Conservation (phyloP, 1,140 invertebrate species). For the Manduca sexta region DNA sequence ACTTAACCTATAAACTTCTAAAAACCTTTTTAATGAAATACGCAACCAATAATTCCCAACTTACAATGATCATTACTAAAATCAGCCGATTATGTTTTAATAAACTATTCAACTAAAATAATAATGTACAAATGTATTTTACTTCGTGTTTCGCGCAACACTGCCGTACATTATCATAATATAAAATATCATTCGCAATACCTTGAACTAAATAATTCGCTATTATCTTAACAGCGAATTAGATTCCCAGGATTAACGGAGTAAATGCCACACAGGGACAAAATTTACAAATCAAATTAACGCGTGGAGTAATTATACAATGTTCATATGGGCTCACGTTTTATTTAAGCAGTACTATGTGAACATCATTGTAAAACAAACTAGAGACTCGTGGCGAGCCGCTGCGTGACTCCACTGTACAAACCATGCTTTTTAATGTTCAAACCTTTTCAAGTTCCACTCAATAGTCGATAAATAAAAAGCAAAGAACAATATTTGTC, state of each 20-base stretch:
- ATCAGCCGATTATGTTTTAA: no score
- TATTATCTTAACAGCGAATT: background rate
- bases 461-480: constrained; percentile 2
- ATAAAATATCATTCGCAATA: no score
- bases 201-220: no score
- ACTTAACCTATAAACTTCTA: no score
- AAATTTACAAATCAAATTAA: constrained; percentile 3
- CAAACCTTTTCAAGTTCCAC: background rate
- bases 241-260: background rate
- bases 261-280: background rate
- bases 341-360: constrained; percentile 8
- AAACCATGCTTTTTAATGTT: constrained; percentile 1
- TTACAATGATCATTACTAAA: no score
- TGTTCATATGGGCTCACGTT: constrained; percentile 2
- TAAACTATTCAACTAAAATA: no score
- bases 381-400: background rate
- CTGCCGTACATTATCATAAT: no score
- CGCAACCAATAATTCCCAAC: no score
- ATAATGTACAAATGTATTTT: no score
- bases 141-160: no score
- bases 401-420: constrained; percentile 3
- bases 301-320: constrained; percentile 5
- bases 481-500: background rate
- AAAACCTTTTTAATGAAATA: no score
- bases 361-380: constrained; percentile 6